Evolutionary conservation across 2,113 vertebrate species (phyloP).

Genomic region (Apeltes quadracus): DNA sequence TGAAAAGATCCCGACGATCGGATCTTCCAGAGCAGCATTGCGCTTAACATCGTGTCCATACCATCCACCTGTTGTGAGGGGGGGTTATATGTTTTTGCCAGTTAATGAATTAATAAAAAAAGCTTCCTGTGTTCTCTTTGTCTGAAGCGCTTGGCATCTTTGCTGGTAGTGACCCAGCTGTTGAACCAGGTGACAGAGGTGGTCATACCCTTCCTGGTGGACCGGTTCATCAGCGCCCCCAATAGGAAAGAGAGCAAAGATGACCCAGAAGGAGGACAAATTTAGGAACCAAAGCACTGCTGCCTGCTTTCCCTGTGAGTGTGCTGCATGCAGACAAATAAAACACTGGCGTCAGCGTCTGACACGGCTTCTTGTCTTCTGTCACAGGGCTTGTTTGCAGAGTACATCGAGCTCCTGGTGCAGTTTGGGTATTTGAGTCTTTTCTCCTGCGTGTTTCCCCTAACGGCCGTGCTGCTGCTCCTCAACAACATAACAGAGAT

Average conservation of each 20-base stretch:
- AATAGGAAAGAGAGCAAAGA: constrained; percentile 69
- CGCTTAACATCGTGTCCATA: not conserved
- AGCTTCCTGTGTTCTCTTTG: not conserved
- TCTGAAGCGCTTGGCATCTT: constrained; percentile 77
- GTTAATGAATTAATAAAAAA: not conserved
- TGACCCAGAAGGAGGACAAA: constrained; percentile 80
- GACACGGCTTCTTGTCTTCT: constrained; percentile 23
- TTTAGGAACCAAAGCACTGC: constrained; percentile 75
- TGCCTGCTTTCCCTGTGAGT: constrained; percentile 80
- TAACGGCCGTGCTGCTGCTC: constrained; percentile 80
- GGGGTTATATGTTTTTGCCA: not conserved
- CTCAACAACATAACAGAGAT: constrained; percentile 85
- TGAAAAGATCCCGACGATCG: not conserved
- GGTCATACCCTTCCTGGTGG: constrained; percentile 80
- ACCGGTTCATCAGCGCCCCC: constrained; percentile 70
- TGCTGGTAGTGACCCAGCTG: constrained; percentile 82
- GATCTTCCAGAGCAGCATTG: too few species aligned
- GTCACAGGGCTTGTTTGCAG: constrained; percentile 81
- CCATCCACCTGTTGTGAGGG: not conserved
- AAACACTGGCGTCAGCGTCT: not conserved
- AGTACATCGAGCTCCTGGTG: constrained; percentile 86
- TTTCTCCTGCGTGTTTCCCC: constrained; percentile 84
- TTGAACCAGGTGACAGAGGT: constrained; percentile 83
- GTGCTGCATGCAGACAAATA: not conserved
- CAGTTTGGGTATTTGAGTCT: constrained; percentile 87